These are phyloP conservation scores for Chrysolina haemoptera DNA, from an alignment of 2,888 invertebrate genomes.

Conservation along the genomic window DNA sequence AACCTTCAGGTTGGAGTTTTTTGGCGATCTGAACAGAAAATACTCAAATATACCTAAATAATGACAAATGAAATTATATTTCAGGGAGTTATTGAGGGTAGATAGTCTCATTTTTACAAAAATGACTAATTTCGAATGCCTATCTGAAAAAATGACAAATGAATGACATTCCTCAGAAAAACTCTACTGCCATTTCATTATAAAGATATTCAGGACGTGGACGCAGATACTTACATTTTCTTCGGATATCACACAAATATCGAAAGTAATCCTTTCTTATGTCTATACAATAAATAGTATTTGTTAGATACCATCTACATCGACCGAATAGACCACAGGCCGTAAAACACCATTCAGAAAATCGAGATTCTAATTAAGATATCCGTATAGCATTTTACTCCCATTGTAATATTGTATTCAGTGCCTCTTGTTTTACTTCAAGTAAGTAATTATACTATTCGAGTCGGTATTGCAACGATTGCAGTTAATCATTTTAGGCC, in stretches of 20 bases:
- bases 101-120: too few relatives aligned
- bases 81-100: too few relatives aligned
- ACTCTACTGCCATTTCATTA: not conserved
- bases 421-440: conserved; percentile 10
- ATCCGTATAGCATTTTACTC: conserved; percentile 7
- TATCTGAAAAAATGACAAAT: too few relatives aligned
- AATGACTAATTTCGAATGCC: too few relatives aligned
- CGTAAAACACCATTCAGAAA: conserved; percentile 15
- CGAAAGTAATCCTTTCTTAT: conserved; percentile 3
- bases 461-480: conserved; percentile 13
- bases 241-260: not conserved
- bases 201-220: not conserved
- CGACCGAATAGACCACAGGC: conserved; percentile 2
- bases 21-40: too few relatives aligned
- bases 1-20: too few relatives aligned
- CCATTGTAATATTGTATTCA: conserved; percentile 14
- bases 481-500: conserved; percentile 21
- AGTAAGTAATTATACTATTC: conserved; percentile 19
- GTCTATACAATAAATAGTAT: conserved; percentile 6
- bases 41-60: too few relatives aligned
- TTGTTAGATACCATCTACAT: conserved; percentile 5
- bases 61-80: too few relatives aligned
- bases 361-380: conserved; percentile 15
- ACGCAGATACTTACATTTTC: not conserved
- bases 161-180: too few relatives aligned